Evolutionary conservation across 2,113 vertebrate genomes (phyloP).

Genomic region (Myanophis thanlyinensis): DNA sequence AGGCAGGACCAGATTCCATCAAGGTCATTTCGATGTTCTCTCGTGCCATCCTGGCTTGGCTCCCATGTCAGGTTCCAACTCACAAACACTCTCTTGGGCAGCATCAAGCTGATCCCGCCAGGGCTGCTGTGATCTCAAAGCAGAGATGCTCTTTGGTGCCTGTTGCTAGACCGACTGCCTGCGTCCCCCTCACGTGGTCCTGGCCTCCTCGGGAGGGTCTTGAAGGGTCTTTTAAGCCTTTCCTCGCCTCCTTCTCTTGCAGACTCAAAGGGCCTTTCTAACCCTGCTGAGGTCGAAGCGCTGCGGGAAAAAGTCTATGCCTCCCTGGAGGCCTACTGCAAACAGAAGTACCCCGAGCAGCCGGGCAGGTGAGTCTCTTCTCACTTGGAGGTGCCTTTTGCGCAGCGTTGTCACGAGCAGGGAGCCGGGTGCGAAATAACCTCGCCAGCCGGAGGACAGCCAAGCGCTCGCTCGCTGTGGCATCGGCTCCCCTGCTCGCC

Average conservation of each 20-base stretch:
- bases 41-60: background rate
- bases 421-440: background rate
- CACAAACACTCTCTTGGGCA: background rate
- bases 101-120: too few species aligned
- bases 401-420: too few species aligned
- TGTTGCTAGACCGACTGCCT: too few species aligned
- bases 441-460: background rate
- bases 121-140: background rate
- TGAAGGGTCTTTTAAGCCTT: background rate
- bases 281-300: conserved; percentile 91
- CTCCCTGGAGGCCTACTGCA: conserved; percentile 96
- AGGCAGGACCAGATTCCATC: background rate
- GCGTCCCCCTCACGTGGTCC: too few species aligned
- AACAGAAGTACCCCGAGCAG: conserved; percentile 99
- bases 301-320: conserved; percentile 97
- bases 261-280: conserved; percentile 98
- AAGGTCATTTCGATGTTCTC: background rate
- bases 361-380: conserved; percentile 84
- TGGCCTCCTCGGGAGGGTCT: background rate
- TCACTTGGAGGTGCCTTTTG: background rate
- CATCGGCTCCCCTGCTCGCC: accelerated
- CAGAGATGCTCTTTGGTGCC: background rate
- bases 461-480: background rate
- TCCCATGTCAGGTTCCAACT: background rate
- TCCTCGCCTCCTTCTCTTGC: background rate